Conservation (phyloP, 2,888 invertebrate species). For the Chesias legatella region DNA sequence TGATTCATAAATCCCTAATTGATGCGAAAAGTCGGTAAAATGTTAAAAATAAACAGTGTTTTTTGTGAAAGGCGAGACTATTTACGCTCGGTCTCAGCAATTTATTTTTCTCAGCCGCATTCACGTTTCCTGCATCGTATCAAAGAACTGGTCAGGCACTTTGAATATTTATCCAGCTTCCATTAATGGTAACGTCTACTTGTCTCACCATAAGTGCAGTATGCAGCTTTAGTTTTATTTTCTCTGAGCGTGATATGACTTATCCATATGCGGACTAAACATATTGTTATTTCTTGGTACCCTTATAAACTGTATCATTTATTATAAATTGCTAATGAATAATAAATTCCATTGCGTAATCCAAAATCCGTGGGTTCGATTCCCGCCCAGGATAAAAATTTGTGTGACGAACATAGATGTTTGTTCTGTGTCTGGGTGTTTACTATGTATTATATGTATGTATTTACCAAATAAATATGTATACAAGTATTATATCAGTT, state of each 20-base stretch:
- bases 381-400: no score
- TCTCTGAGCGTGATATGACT: slow-evolving; percentile 4
- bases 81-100: neutral
- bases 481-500: no score
- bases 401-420: no score
- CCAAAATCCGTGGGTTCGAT: no score
- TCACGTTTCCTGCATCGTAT: slow-evolving; percentile 23
- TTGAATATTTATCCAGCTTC: slow-evolving; percentile 22
- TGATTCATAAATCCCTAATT: no score
- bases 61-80: slow-evolving; percentile 3
- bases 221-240: slow-evolving; percentile 12
- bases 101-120: slow-evolving; percentile 16
- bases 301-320: no score
- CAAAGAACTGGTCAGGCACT: slow-evolving; percentile 14
- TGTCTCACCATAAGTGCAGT: slow-evolving; percentile 28
- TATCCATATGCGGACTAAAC: neutral
- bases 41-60: slow-evolving; percentile 1
- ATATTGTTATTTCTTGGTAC: neutral
- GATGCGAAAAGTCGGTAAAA: no score
- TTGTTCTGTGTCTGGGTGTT: no score
- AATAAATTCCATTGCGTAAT: no score
- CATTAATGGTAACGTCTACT: slow-evolving; percentile 29
- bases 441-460: no score
- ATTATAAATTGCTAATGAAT: no score
- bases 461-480: no score